phyloP scores from a whole-genome alignment of 2,797 vertebrate genomes.

The Gymnoscopelus microlampas region DNA sequence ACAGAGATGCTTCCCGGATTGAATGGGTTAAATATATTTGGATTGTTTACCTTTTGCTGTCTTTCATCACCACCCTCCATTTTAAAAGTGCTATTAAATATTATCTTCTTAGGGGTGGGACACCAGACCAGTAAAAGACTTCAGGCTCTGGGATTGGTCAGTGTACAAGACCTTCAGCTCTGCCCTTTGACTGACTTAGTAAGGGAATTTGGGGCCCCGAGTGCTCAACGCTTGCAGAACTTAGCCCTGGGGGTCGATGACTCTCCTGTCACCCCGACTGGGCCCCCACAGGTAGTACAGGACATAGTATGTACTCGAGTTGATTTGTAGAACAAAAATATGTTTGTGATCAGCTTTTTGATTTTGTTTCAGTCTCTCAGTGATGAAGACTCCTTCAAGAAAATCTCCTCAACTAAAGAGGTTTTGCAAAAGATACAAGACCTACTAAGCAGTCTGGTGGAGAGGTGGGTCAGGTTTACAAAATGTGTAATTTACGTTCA shows the following conservation, averaged over 20 bases:
- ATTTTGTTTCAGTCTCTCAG: conserved; percentile 87
- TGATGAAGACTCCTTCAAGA: conserved; percentile 94
- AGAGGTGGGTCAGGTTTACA: conserved; percentile 73
- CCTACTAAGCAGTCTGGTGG: conserved; percentile 83
- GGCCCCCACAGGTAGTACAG: conserved; percentile 87
- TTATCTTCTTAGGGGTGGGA: conserved; percentile 84
- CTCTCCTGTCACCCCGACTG: conserved; percentile 83
- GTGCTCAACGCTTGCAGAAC: conserved; percentile 84
- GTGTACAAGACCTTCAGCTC: conserved; percentile 82
- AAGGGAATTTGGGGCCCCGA: conserved; percentile 81
- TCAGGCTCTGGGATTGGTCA: conserved; percentile 80
- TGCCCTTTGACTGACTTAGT: conserved; percentile 77
- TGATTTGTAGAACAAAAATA: no score
- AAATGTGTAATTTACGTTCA: not conserved
- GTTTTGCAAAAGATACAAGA: conserved; percentile 84
- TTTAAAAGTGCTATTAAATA: not conserved
- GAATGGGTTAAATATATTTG: no score
- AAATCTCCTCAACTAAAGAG: conserved; percentile 84
- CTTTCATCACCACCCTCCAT: not conserved
- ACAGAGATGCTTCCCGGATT: no score
- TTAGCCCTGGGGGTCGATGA: conserved; percentile 86
- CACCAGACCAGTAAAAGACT: conserved; percentile 85
- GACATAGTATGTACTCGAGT: not conserved
- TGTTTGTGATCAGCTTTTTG: not conserved
- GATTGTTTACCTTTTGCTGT: not conserved